Percentiles rank a stretch among this genome's conserved stretches.
phyloP scores from a whole-genome alignment of 2,888 invertebrate genomes.

The Stomorhina lunata region DNA sequence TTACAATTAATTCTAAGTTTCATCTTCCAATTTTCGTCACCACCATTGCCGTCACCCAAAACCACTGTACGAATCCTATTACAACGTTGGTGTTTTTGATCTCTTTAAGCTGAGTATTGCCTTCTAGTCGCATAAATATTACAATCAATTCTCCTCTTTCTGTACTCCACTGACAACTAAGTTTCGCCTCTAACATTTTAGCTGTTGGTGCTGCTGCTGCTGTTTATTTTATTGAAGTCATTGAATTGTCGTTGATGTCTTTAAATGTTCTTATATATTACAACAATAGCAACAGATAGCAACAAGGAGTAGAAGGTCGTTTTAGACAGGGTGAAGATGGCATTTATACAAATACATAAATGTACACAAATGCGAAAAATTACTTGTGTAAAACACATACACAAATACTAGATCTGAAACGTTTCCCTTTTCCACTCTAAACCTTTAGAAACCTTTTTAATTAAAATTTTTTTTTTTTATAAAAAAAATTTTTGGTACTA shows the following conservation, averaged over 20 bases:
- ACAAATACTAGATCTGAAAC: no score
- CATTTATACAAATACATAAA: no score
- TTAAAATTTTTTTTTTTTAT: no score
- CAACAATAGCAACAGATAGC: not conserved
- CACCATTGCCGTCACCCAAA: no score
- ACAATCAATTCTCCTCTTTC: not conserved
- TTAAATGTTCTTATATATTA: conserved; percentile 17
- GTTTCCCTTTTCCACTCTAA: no score
- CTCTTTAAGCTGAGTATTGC: not conserved
- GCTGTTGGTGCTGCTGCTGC: not conserved
- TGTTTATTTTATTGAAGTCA: conserved; percentile 47
- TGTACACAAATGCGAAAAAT: no score
- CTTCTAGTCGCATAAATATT: not conserved
- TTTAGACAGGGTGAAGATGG: no score
- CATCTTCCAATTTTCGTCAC: not conserved
- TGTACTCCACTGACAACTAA: not conserved
- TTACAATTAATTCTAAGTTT: no score
- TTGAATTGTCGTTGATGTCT: conserved; percentile 50
- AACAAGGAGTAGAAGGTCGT: no score
- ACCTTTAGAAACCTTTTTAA: no score
- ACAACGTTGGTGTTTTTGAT: conserved; percentile 1
- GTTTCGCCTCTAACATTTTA: not conserved
- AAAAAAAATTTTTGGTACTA: no score
- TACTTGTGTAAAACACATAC: no score
- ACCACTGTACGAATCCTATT: not conserved